These are phyloP conservation scores for Trissolcus japonicus DNA, from an alignment of 2,888 invertebrate species.

Conservation along the genomic window DNA sequence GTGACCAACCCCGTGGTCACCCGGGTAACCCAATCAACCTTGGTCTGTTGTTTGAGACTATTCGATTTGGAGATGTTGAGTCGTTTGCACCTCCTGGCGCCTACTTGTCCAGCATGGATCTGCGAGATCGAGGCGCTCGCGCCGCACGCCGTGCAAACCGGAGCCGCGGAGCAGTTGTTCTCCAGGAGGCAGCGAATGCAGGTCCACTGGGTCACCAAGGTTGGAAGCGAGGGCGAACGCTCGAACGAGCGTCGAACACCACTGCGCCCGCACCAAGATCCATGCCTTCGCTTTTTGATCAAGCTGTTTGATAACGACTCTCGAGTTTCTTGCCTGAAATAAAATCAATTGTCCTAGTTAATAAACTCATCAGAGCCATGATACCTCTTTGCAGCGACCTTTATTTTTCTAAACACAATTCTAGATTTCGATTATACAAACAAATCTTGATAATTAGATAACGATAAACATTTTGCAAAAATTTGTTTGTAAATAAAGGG, in stretches of 20 bases:
- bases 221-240: conserved; percentile 70
- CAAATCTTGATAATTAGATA: too few relatives aligned
- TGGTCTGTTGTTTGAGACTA: conserved; percentile 62
- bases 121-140: conserved; percentile 76
- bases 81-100: conserved; percentile 70
- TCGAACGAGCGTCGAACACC: conserved; percentile 60
- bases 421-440: too few relatives aligned
- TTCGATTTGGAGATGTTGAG: conserved; percentile 66
- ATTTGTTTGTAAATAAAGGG: too few relatives aligned
- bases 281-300: conserved; percentile 64
- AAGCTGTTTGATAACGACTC: conserved; percentile 55
- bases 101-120: conserved; percentile 69
- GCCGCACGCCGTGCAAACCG: conserved; percentile 86
- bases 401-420: too few relatives aligned
- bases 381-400: too few relatives aligned
- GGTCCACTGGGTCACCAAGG: conserved; percentile 78
- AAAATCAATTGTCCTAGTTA: conserved; percentile 3
- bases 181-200: conserved; percentile 86
- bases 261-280: conserved; percentile 67
- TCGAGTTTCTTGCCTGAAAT: conserved; percentile 59
- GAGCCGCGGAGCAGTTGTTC: conserved; percentile 80
- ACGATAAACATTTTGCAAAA: too few relatives aligned
- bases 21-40: conserved; percentile 62
- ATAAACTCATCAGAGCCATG: not conserved
- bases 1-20: conserved; percentile 65